Conservation (phyloP, 2,113 vertebrate genomes). For the Cheirogaleus medius region DNA sequence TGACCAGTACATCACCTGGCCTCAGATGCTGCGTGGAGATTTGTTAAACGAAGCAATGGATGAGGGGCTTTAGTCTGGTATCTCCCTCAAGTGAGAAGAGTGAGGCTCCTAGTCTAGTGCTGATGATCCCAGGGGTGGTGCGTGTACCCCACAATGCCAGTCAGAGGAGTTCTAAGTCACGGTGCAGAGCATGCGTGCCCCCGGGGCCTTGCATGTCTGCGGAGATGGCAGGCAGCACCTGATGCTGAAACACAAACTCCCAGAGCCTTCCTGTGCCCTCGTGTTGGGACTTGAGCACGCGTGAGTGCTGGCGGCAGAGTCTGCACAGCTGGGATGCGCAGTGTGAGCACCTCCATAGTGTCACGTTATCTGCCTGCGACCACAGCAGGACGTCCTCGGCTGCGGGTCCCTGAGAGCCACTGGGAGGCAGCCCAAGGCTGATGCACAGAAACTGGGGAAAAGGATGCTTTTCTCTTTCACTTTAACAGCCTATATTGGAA, state of each 20-base stretch:
- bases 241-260: accelerated
- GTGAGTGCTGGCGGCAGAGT: background rate
- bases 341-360: too few species aligned
- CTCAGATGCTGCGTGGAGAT: background rate
- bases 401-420: accelerated
- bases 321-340: too few species aligned
- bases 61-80: background rate
- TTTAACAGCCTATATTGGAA: background rate
- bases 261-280: background rate
- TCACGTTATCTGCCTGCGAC: background rate
- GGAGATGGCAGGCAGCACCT: too few species aligned
- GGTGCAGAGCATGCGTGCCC: accelerated
- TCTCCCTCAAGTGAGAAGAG: background rate
- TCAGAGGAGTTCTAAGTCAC: background rate
- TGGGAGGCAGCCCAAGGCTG: background rate
- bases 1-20: background rate
- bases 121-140: background rate
- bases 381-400: accelerated
- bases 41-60: background rate
- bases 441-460: background rate
- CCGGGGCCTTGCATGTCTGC: background rate
- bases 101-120: background rate
- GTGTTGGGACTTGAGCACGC: accelerated
- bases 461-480: background rate
- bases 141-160: accelerated